These are phyloP conservation scores for Dendronephthya gigantea DNA, from an alignment of 64 coral and sea anemone genomes.

Conservation along the genomic window DNA sequence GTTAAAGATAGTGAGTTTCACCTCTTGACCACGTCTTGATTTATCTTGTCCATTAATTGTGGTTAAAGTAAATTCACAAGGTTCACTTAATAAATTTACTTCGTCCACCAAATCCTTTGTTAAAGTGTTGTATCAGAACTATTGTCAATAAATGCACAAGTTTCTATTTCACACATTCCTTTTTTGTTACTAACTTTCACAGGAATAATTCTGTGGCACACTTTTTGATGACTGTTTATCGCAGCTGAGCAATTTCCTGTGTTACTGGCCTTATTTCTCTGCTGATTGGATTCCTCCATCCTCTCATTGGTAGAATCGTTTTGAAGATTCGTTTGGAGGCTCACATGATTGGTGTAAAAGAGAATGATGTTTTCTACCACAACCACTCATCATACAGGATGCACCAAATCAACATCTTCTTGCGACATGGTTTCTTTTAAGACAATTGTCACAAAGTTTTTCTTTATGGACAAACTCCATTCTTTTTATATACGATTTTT, in stretches of 20 bases:
- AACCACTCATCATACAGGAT: constrained; percentile 29
- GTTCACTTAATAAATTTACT: constrained; percentile 3
- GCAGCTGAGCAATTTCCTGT: too few relatives aligned
- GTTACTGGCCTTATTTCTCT: too few relatives aligned
- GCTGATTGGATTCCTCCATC: not conserved
- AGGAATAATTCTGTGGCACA: not conserved
- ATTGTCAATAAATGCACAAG: not conserved
- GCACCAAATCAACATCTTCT: not conserved
- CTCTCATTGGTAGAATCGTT: not conserved
- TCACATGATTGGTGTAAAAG: not conserved
- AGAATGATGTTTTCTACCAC: not conserved
- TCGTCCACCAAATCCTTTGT: not conserved
- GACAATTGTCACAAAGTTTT: constrained; percentile 37
- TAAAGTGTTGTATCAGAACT: not conserved
- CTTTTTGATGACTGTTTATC: too few relatives aligned
- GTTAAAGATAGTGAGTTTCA: not conserved
- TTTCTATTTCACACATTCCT: not conserved
- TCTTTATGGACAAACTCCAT: constrained; percentile 15
- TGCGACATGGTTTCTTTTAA: constrained; percentile 11
- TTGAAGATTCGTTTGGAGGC: not conserved
- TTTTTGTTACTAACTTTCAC: not conserved
- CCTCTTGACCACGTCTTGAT: not conserved
- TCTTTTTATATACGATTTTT: not conserved
- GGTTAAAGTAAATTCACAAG: not conserved
- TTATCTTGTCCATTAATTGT: not conserved